Evolutionary conservation across 2,888 invertebrate species (phyloP).

Genomic region (Drosophila nigritarsus): DNA sequence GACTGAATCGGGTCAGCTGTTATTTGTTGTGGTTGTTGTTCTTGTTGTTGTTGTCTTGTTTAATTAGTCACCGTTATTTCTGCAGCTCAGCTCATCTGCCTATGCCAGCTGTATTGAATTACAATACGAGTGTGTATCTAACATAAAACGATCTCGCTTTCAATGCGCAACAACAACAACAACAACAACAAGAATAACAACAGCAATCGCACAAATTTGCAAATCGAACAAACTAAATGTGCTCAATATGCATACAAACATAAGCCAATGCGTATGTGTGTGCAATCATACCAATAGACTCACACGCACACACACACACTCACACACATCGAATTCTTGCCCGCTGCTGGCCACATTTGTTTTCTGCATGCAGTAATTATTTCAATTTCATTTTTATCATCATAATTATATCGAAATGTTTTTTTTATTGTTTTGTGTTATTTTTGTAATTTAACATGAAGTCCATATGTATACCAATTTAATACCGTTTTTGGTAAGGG

Average conservation of each 20-base stretch:
- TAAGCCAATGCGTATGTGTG: background rate
- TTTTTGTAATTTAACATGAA: background rate
- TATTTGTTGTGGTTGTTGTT: slow-evolving; percentile 6
- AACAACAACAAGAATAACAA: slow-evolving; percentile 8
- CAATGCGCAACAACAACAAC: slow-evolving; percentile 19
- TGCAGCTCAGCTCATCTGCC: slow-evolving; percentile 5
- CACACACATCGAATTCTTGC: slow-evolving; percentile 1
- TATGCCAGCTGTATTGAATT: slow-evolving; percentile 4
- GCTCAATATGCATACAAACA: slow-evolving; percentile 34
- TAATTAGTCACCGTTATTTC: slow-evolving; percentile 28
- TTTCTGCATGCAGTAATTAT: slow-evolving; percentile 26
- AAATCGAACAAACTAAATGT: slow-evolving; percentile 49
- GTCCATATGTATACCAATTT: background rate
- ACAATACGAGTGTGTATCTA: slow-evolving; percentile 16
- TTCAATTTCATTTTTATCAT: background rate
- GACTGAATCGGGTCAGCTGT: slow-evolving; percentile 33
- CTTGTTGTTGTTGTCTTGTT: slow-evolving; percentile 3
- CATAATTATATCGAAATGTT: too few species aligned
- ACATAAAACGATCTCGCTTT: slow-evolving; percentile 26
- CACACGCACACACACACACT: background rate
- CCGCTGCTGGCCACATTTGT: slow-evolving; percentile 40
- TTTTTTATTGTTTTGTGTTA: background rate
- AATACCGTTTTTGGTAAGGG: slow-evolving; percentile 5
- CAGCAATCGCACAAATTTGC: slow-evolving; percentile 27
- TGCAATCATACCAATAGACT: background rate